phyloP scores from a whole-genome alignment of 1,140 invertebrate species.

The Lineus longissimus region DNA sequence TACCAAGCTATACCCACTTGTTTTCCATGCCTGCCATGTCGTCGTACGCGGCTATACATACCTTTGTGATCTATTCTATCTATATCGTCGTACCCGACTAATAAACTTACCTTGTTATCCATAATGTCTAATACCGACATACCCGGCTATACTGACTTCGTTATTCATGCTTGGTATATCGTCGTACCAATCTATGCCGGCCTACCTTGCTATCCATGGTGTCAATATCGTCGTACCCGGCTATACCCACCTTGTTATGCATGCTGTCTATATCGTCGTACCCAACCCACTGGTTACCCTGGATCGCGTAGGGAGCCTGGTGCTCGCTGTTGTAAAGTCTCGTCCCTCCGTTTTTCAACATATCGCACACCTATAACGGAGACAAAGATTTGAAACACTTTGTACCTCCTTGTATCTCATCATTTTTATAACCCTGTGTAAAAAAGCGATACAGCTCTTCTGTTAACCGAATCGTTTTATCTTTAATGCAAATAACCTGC shows the following conservation, averaged over 20 bases:
- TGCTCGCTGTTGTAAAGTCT: constrained; percentile 67
- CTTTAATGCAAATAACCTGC: too few relatives aligned
- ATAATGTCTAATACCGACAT: neutral
- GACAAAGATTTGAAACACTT: too few relatives aligned
- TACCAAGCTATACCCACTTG: too few relatives aligned
- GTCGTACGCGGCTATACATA: too few relatives aligned
- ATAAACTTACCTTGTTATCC: too few relatives aligned
- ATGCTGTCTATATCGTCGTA: constrained; percentile 78
- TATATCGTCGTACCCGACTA: too few relatives aligned
- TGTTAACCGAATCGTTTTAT: too few relatives aligned
- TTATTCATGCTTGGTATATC: neutral
- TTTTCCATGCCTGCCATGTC: too few relatives aligned
- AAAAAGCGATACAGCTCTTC: too few relatives aligned
- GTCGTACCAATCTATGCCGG: neutral
- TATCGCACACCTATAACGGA: constrained; percentile 23
- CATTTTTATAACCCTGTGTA: too few relatives aligned
- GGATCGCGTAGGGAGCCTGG: constrained; percentile 71
- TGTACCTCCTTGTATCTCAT: too few relatives aligned
- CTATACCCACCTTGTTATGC: constrained; percentile 66
- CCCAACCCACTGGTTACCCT: constrained; percentile 80
- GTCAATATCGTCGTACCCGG: neutral
- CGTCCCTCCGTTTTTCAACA: constrained; percentile 20
- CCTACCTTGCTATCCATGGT: neutral
- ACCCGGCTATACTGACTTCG: neutral
- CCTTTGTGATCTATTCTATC: too few relatives aligned